Evolutionary conservation across 2,888 invertebrate species (phyloP), one percentile per base, ranked within the genome.

Genomic region (Spisula subtruncata): DNA sequence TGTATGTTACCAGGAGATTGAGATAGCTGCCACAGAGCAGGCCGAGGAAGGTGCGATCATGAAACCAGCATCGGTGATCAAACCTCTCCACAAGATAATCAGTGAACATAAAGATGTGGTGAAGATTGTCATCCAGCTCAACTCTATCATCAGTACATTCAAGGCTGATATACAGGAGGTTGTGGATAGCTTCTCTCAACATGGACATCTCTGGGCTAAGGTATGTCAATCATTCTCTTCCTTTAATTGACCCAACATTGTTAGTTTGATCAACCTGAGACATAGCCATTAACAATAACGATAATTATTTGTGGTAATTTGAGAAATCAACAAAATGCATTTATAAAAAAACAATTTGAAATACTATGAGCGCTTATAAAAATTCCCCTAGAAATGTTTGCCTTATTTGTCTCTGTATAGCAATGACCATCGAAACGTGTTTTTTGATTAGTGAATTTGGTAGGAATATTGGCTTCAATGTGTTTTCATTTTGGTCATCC

Each of bases 51-150:
- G 94, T 16, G 89, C 94, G 41, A 96, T 96, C 90, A 91, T 94
- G 87, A 94, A 95, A 90, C 95, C 95, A 18, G 91, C 95, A 0
- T 93, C 94, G 16, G 94, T 95, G 84, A 95, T 95, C 79, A 97
- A 97, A 92, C 96, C 97, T 0, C 94, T 97, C 48, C 95, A 96
- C 94, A 96, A 96, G 89, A 95, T 96, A 81, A 97, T 97, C 89
- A 96, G 96, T 83, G 97, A 99, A 96, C 99, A 99, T 96, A 99
- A 99, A 96, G 99, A 99, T 97, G 98, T 99, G 75, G 97, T 98
- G 18, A 99, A 99, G 97, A 96, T 96, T 66, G 96, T 96, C 35
- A 95, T 96, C 86, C 96, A 96, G 90, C 96, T 97, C 54, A 96
- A 96, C 93, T 96, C 96, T 56, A 96, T 96, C 90, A 95, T 97